Conservation (phyloP, 2,888 invertebrate genomes). For the Aporophyla nigra region DNA sequence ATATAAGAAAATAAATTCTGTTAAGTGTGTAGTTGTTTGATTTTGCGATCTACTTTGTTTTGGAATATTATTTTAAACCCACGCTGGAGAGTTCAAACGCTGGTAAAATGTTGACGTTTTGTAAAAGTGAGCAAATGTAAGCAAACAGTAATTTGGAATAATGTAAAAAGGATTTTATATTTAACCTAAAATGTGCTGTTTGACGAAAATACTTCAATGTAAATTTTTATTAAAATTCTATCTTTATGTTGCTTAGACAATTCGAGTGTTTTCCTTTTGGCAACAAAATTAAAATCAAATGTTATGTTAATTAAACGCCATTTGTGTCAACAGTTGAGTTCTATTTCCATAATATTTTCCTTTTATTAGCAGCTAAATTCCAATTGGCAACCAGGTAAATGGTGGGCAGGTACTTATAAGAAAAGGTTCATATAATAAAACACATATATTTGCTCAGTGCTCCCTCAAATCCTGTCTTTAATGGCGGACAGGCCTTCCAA, state of each 20-base stretch:
- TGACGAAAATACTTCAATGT: constrained; percentile 2
- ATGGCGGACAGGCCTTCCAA: constrained; percentile 18
- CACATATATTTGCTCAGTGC: constrained; percentile 13
- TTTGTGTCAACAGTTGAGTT: neutral
- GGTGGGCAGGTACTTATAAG: neutral
- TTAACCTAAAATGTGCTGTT: constrained; percentile 26
- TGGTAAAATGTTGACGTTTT: constrained; percentile 25
- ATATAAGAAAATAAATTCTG: constrained; percentile 74
- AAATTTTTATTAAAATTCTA: constrained; percentile 24
- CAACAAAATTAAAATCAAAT: constrained; percentile 7
- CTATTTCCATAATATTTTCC: neutral
- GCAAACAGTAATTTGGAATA: constrained; percentile 53
- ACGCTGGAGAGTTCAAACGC: constrained; percentile 23
- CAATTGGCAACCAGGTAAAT: neutral
- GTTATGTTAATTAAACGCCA: constrained; percentile 3
- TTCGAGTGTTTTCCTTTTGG: neutral
- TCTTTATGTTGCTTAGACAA: constrained; percentile 6
- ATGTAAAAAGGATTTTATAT: constrained; percentile 42
- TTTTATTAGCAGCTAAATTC: neutral
- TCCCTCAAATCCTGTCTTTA: constrained; percentile 29
- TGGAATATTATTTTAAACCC: constrained; percentile 31
- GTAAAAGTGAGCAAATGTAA: constrained; percentile 48
- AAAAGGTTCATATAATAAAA: constrained; percentile 3
- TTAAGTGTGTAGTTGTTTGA: constrained; percentile 63
- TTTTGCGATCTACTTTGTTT: constrained; percentile 45